Base-by-base conservation (phyloP, 92 coral and sea anemone species). In the Actinostola sp. region DNA sequence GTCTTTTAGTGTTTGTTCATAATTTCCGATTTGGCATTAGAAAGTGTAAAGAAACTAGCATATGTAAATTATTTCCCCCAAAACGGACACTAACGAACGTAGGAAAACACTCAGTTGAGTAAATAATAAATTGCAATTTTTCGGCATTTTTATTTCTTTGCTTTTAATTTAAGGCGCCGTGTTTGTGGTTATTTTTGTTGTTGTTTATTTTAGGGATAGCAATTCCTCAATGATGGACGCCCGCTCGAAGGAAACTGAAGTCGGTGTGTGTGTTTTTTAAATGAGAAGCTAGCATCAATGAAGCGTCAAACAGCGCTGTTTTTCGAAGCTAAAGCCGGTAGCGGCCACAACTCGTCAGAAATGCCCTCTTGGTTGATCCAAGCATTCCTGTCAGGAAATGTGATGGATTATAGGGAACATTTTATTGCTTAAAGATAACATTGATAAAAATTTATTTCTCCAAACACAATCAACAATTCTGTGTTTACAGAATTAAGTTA, bases 1-100 rank as follows among this genome's bases (percentile, higher is more conserved):
- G 48, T 61, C 66, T 61, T 23, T 32, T 21, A 44, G 30, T 66
- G 38, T 66, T 66, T 66, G 72, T 2, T 27, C 20, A 39, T 44
- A 27, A 66, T 66, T 66, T 66, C 72, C 72, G 72, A 8, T 44
- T 3, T 27, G 58, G 19, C 25, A 66, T 64, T 45, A 66, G 25
- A 45, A 16, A 49, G 52, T 46, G 43, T 27, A 17, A 16, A 27
- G 43, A 45, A 66, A 45, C 15, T 28, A 14, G 0, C 1, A 6
- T 61, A 66, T 66, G 72, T 46, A 66, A 66, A 66, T 66, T 65
- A 8, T 32, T 32, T 19, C 20, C 12, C 16, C 20, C n/a, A 34
- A 16, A 26, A 35, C 27, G 66, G 66, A 32, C n/a, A 3, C 10
- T 16, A 61, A 34, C 19, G 45, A 61, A 24, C n/a, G 60, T 1